Percentiles rank a stretch among this genome's conserved stretches.
Conservation (phyloP, 2,888 invertebrate genomes). For the Oscheius sp. region DNA sequence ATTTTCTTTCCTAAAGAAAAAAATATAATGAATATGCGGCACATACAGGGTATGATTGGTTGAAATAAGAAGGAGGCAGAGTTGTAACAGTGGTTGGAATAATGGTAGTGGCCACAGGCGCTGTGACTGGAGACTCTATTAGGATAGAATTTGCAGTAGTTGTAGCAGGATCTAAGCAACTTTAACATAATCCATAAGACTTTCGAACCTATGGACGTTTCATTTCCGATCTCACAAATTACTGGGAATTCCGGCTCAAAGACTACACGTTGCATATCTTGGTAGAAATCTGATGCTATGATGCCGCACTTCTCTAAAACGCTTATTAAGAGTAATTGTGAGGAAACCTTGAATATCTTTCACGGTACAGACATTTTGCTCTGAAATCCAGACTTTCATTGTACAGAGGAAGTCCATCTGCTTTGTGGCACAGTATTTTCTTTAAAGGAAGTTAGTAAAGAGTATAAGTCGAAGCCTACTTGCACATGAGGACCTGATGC, state of each 20-base stretch:
- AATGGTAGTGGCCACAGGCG: neutral
- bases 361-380: conserved; percentile 69
- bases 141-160: conserved; percentile 16
- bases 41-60: conserved; percentile 4
- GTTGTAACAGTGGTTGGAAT: neutral
- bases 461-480: conserved; percentile 38
- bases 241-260: conserved; percentile 71
- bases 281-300: conserved; percentile 64
- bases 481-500: conserved; percentile 58
- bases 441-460: conserved; percentile 34
- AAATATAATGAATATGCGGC: neutral
- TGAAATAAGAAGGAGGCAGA: conserved; percentile 1
- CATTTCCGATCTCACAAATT: conserved; percentile 57
- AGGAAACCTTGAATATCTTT: conserved; percentile 50
- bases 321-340: no score
- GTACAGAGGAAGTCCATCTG: conserved; percentile 67
- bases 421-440: conserved; percentile 57
- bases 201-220: conserved; percentile 25
- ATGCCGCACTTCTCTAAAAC: conserved; percentile 62
- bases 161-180: neutral
- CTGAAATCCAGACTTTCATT: conserved; percentile 70
- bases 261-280: conserved; percentile 65
- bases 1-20: conserved; percentile 9
- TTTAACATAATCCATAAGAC: neutral
- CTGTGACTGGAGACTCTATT: conserved; percentile 5